These are phyloP conservation scores for Megalops cyprinoides DNA, from an alignment of 2,797 vertebrate genomes.

Conservation along the genomic window DNA sequence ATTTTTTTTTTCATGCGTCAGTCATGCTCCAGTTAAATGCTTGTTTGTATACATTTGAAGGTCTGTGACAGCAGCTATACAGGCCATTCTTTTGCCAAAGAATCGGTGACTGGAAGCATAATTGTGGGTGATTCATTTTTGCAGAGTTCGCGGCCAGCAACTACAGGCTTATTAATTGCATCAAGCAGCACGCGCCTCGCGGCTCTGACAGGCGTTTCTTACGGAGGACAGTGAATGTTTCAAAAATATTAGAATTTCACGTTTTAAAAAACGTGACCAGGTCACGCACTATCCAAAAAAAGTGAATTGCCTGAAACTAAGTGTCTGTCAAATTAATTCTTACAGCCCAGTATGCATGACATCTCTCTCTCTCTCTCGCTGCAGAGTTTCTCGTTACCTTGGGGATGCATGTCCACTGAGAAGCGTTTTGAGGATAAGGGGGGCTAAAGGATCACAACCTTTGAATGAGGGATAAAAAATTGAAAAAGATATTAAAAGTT, in stretches of 20 bases:
- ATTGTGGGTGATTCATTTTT: not conserved
- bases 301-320: not conserved
- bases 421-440: not conserved
- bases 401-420: not conserved
- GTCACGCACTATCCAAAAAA: not conserved
- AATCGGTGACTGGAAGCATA: not conserved
- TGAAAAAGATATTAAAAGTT: not conserved
- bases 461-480: not conserved
- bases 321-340: not conserved
- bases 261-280: too few species aligned
- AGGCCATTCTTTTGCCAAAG: not conserved
- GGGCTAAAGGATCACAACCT: not conserved
- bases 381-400: not conserved
- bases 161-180: not conserved
- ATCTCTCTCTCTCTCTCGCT: not conserved
- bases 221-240: not conserved
- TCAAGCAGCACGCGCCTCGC: constrained; percentile 7
- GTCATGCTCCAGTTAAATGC: not conserved
- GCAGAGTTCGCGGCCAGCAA: not conserved
- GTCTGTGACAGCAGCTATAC: not conserved
- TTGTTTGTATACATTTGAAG: not conserved
- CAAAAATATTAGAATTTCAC: too few species aligned
- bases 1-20: not conserved
- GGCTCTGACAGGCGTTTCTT: not conserved
- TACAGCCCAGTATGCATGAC: not conserved